Evolutionary conservation across 2,888 invertebrate species (phyloP), one percentile per base, ranked within the genome.

Genomic region (Oxycera nigricornis): DNA sequence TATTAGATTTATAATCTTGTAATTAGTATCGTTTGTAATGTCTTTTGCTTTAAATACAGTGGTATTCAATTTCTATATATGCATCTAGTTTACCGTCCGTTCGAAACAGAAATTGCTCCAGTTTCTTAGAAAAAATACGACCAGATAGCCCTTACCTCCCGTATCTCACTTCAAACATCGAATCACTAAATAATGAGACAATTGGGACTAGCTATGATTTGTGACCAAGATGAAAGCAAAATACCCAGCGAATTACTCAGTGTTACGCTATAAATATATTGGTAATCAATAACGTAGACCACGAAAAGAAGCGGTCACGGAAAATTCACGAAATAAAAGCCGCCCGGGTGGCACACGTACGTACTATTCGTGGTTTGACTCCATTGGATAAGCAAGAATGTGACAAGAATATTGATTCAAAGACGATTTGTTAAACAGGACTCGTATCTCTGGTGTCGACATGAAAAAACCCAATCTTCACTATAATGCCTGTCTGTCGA

Each of bases 321-420:
- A 26, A 50, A 68, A 17, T 31, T 31, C 17, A 61, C 50, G 26
- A n/a, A 68, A 50, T 2, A 46, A 46, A 39, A 28, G 7, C n/a
- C 26, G 14, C 20, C 11, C 46, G 55, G 59, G 59, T 24, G 59
- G 59, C 30, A 30, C 28, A 28, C 50, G 67, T 46, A 65, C n/a
- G 2, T 68, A 65, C 41, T 20, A 22, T 22, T 46, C 26, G 24
- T n/a, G 17, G 67, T 50, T 68, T 46, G 39, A 46, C 26, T 41
- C 41, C n/a, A 28, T 14, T 46, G 46, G 46, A 28, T 30, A 14
- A 59, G 52, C 30, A 9, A 28, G 11, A n/a, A 26, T 72, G 72
- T 72, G 74, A 57, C 39, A n/a, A 17, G 72, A 75, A 72, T 75
- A 50, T 72, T 65, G 57, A 75, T 75, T 55, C 46, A 39, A 57